Evolutionary conservation across 2,888 invertebrate genomes (phyloP), one percentile per base, ranked within the genome.

Genomic region (Machimus atricapillus): DNA sequence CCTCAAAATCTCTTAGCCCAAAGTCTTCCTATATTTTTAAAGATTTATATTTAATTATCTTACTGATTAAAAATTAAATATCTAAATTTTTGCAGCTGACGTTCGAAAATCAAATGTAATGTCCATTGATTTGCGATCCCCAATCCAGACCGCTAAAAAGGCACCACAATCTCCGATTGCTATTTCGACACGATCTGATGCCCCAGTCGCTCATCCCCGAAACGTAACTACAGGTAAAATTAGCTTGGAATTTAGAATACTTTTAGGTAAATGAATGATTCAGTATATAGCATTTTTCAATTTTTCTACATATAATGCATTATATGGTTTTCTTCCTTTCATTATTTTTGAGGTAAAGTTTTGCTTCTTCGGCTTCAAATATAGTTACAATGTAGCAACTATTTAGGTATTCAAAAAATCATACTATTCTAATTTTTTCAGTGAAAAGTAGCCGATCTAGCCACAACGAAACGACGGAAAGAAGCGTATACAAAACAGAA

Each of bases 91-190:
- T 66, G 6, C 19, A 83, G 66, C 86, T 92, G 92, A 92, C 89
- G 89, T 92, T 66, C 92, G 92, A 74, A 90, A 91, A 86, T 92
- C 92, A 2, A 92, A 92, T 90, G 91, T 92, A 1, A 92, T 92
- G 92, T 92, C 90, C 77, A 92, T 92, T 86, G 66, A 83, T 12
- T 40, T 83, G n/a, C 91, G 90, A 86, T 91, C 92, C 6, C 91
- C 92, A 0, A 89, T 90, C 86, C 87, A 89, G 16, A 87, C 88
- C 19, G 66, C 88, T 52, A 87, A 88, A 7, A 88, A 88, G 34
- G 16, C 34, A 76, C 34, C 79, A 23, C 52, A 81, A 76, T 76
- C 81, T 40, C 27, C 78, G 52, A 34, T 79, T 85, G 27, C 56
- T 58, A 1, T 77, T 12, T 8, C 52, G 8, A 14, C 12, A 77